These are phyloP conservation scores for Rotaria socialis DNA, from an alignment of 2,888 invertebrate species.

Conservation along the genomic window DNA sequence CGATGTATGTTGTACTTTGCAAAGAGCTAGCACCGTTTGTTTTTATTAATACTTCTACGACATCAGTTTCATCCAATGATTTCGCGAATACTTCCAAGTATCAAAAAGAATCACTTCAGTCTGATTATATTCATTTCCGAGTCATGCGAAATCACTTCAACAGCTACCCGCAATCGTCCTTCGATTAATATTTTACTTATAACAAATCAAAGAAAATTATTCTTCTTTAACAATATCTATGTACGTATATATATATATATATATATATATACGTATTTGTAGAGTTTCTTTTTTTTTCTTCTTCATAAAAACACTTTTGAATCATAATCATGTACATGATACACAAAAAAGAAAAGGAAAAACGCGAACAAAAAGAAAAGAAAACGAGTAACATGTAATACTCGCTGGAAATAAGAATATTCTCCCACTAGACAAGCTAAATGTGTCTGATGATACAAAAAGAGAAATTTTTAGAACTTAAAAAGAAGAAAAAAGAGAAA, in stretches of 20 bases:
- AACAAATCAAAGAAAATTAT: neutral
- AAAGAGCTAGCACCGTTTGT: too few species aligned
- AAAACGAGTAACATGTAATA: neutral
- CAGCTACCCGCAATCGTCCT: neutral
- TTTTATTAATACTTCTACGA: too few species aligned
- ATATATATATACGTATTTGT: neutral
- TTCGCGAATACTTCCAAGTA: too few species aligned
- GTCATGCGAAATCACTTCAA: neutral
- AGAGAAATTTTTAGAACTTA: neutral
- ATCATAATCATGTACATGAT: conserved; percentile 10
- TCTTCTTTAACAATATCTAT: neutral
- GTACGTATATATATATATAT: neutral
- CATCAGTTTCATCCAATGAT: too few species aligned
- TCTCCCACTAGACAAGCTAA: neutral
- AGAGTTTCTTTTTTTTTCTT: neutral
- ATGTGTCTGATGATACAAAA: neutral
- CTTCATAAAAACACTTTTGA: neutral
- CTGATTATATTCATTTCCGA: neutral
- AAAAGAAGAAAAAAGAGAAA: neutral
- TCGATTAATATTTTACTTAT: neutral
- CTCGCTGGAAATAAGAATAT: conserved; percentile 1
- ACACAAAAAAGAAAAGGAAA: neutral
- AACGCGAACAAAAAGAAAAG: neutral
- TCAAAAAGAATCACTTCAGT: neutral
- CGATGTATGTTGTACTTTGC: too few species aligned